Evolutionary conservation across 2,888 invertebrate genomes (phyloP).

Genomic region (Acleris holmiana): DNA sequence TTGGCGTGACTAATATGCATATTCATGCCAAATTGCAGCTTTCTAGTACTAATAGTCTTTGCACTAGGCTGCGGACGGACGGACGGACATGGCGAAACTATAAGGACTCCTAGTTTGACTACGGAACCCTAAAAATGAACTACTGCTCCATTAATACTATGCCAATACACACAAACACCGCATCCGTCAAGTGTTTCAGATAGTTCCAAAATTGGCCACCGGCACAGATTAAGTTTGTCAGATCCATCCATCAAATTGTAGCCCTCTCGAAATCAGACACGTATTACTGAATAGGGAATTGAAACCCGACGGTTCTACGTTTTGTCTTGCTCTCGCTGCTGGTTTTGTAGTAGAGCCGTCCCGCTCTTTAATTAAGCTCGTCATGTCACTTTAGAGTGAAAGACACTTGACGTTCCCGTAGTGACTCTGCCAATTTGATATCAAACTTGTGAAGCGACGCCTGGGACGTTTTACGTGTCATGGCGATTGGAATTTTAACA

Average conservation of each 20-base stretch:
- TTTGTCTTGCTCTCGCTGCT: conserved; percentile 40
- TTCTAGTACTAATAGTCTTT: no score
- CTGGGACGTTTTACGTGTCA: conserved; percentile 42
- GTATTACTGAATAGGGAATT: conserved; percentile 37
- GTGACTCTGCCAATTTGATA: conserved; percentile 72
- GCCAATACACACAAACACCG: not conserved
- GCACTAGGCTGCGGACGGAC: no score
- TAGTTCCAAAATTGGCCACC: conserved; percentile 21
- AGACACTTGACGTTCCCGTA: conserved; percentile 68
- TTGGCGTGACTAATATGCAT: no score
- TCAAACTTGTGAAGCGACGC: conserved; percentile 59
- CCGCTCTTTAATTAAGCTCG: conserved; percentile 60
- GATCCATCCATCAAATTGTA: conserved; percentile 33
- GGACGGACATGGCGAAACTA: no score
- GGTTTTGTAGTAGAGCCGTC: conserved; percentile 39
- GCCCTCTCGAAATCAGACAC: conserved; percentile 36
- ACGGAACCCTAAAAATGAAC: no score
- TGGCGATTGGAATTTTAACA: not conserved
- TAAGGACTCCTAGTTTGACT: no score
- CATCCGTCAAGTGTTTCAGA: not conserved
- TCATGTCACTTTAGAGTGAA: conserved; percentile 63
- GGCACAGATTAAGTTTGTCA: conserved; percentile 24
- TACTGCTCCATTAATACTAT: no score
- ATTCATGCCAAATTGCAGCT: no score
- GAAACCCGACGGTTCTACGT: conserved; percentile 15